Evolutionary conservation across 2,797 vertebrate species (phyloP), one percentile per base, ranked within the genome.

Genomic region (Tinamus major): DNA sequence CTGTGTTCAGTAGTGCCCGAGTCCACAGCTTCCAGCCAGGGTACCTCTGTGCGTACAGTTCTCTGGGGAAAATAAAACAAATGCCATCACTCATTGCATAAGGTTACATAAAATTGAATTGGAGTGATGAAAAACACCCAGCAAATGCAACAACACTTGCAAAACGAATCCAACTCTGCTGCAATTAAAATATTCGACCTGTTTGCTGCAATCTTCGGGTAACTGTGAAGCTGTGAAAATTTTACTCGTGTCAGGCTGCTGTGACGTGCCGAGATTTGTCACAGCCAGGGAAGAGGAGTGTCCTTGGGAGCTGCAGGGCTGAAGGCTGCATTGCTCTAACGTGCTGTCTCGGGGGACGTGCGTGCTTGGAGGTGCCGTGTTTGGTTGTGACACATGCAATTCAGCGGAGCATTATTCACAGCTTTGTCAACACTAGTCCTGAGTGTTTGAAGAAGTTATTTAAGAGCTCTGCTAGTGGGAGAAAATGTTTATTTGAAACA

Each of bases 391-490:
- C 86, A 92, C 72, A 72, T 12, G 49, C 9, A 1, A 67, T 91
- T 75, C 64, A 62, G 49, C 51, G 48, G 15, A 91, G 53, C 58
- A 63, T 91, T 84, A 88, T 86, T 96, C 84, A 93, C 85, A 78
- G 83, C 75, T 94, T 90, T 79, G 75, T 89, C 90, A 79, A 86
- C 72, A 63, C 65, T 94, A 88, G 69, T 90, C 51, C 27, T 1
- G 4, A 92, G 65, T 84, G 69, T 61, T 93, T 87, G 85, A 91
- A 92, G 89, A 94, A 72, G 64, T 81, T 89, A 79, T 95, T 95
- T 92, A 75, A 77, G 79, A 92, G 74, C 77, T 83, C 51, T 10
- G 27, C 18, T 62, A 94, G 35, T 1, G 33, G 37, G 24, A 48
- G 33, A 69, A 84, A 82, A 63, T 21, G 29, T 80, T 90, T 92